These are phyloP conservation scores for Eupithecia inturbata DNA, from an alignment of 2,888 invertebrate genomes.

Conservation along the genomic window DNA sequence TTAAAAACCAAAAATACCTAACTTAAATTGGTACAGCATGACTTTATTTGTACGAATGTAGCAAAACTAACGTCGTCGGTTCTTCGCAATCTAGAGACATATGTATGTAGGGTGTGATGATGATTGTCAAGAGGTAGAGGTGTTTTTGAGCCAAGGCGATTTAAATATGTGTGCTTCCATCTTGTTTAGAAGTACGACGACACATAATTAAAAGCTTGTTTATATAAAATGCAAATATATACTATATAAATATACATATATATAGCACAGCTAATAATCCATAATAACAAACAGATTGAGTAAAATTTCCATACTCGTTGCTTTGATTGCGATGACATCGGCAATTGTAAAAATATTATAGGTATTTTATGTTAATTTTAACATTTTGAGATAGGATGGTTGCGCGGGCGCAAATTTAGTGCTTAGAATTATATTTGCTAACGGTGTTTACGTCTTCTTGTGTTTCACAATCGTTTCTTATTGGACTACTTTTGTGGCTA, in stretches of 20 bases:
- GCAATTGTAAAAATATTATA: conserved; percentile 75
- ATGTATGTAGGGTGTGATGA: too few species aligned
- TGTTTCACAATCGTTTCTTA: conserved; percentile 39
- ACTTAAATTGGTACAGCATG: not conserved
- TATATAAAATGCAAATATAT: conserved; percentile 27
- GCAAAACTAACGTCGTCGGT: not conserved
- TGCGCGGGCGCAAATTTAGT: conserved; percentile 71
- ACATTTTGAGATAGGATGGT: conserved; percentile 53
- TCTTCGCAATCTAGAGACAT: not conserved
- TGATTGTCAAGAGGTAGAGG: not conserved
- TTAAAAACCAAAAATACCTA: not conserved
- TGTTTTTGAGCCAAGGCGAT: not conserved
- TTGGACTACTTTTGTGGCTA: conserved; percentile 4
- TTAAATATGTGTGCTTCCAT: not conserved
- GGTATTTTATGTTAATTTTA: conserved; percentile 75
- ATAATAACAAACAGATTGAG: conserved; percentile 48
- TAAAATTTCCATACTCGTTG: conserved; percentile 63
- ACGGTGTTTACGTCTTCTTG: conserved; percentile 54
- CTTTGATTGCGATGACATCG: conserved; percentile 60
- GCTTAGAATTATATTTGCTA: conserved; percentile 57
- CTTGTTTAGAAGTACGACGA: not conserved
- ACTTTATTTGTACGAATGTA: not conserved
- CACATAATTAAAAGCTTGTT: conserved; percentile 25
- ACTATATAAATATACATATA: conserved; percentile 37
- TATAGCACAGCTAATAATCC: conserved; percentile 33